Evolutionary conservation across 2,888 invertebrate species (phyloP), one percentile per base, ranked within the genome.

Genomic region (Philonicus albiceps): DNA sequence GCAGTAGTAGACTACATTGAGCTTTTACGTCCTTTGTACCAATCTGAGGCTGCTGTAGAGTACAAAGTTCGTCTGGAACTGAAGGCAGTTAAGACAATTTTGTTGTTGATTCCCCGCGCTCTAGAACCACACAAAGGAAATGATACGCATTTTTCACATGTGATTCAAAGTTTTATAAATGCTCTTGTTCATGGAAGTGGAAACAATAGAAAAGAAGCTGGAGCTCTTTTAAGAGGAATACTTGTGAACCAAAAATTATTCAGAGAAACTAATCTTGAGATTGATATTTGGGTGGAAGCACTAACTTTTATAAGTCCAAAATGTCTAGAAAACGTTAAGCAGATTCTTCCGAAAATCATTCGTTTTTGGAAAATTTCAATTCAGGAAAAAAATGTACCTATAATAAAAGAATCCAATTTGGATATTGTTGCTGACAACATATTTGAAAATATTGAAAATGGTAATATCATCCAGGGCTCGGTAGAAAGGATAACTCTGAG

Each of bases 211-310:
- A 89, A 92, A 0, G 94, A 94, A 90, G 93, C 94, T 3, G 94
- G 94, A 86, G 91, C 92, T 78, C 93, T 95, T 3, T 90, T 96
- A 34, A 91, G 91, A 76, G 92, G 92, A 80, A 93, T 96, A 87
- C 93, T 96, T 34, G 93, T 93, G 89, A 94, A 93, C 87, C 95
- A 95, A 0, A 93, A 93, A 5, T 93, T 96, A 88, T 96, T 96
- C 90, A 93, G 93, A 27, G 94, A 94, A 88, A 93, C 93, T 88
- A 92, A 93, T 19, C 88, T 91, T 86, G 96, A 96, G 92, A 94
- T 96, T 72, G 94, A 95, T 90, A 92, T 96, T 87, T 95, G 96
- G 94, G 91, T 96, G 37, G 94, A 95, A 89, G 90, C 92, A 88
- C 87, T 91, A 75, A 86, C 91, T 75, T 89, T 89, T 89, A 88